Evolutionary conservation across 2,113 vertebrate genomes (phyloP).

Genomic region (Mormyrus lacerda): DNA sequence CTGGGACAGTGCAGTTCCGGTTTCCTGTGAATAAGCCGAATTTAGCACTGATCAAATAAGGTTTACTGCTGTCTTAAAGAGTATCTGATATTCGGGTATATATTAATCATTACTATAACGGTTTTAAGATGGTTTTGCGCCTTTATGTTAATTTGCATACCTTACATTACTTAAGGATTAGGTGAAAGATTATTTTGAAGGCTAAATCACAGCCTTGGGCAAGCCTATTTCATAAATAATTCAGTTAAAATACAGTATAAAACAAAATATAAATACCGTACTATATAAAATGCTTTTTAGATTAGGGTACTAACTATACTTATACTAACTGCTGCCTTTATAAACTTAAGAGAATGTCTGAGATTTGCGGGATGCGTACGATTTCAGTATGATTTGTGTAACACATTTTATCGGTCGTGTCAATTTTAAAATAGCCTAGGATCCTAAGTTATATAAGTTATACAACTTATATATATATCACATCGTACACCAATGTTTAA

Average conservation of each 20-base stretch:
- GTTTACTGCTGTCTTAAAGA: neutral
- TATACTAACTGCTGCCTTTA: neutral
- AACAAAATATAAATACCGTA: neutral
- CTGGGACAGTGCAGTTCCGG: neutral
- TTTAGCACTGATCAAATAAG: neutral
- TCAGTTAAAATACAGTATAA: neutral
- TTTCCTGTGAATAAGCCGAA: neutral
- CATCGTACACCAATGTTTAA: neutral
- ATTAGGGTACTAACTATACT: neutral
- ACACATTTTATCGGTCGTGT: neutral
- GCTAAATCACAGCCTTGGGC: neutral
- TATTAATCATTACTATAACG: neutral
- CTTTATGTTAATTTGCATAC: neutral
- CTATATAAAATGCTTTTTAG: neutral
- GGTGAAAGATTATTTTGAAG: neutral
- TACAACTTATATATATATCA: too few relatives aligned
- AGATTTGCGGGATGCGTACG: neutral
- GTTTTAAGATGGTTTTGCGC: neutral
- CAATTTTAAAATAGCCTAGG: neutral
- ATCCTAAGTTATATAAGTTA: neutral
- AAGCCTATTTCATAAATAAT: neutral
- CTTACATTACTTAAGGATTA: neutral
- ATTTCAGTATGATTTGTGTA: neutral
- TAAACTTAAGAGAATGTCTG: neutral
- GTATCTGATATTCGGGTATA: neutral